Evolutionary conservation across 2,888 invertebrate genomes (phyloP), one percentile per base, ranked within the genome.

Genomic region (Pheosia gnoma): DNA sequence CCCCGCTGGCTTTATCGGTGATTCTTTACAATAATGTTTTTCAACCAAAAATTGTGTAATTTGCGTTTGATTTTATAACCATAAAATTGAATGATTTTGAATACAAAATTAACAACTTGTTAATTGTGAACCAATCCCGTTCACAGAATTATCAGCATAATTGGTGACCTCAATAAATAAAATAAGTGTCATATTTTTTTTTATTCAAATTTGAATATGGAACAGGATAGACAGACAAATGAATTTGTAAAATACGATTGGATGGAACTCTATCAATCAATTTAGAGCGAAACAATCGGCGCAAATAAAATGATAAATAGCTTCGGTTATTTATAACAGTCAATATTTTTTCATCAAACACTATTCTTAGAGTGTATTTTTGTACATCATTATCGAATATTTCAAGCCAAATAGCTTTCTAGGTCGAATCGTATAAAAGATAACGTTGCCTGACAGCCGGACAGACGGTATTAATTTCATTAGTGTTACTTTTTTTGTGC

Each of bases 41-140:
- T 59, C 11, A 39, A 10, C 57, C 39, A 62, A 65, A 63, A 55
- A 74, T 57, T 67, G 58, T 56, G 57, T 56, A 6, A 65, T 66
- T 57, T 58, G 60, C 59, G 51, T 65, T 60, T 64, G 56, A 58
- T 63, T 68, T 66, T 51, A 64, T 67, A 59, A 53, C 65, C 62
- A 66, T 67, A 62, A 64, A 69, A 73, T 73, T 67, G 63, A 60
- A 62, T 55, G 54, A 59, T 65, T 61, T 58, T 11, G 13, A 65
- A 70, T 66, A 60, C 61, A 36, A 57, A 57, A 65, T 61, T n/a
- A 0, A 58, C 58, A 59, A 58, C 61, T 59, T 55, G 47, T 67
- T 66, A 41, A 64, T 64, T 66, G 52, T 55, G 41, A 57, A 59
- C 59, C 38, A 53, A 72, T 68, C 52, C 68, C 39, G 52, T 57